phyloP scores from a whole-genome alignment of 1,140 invertebrate species.

The Vollenhovia emeryi region DNA sequence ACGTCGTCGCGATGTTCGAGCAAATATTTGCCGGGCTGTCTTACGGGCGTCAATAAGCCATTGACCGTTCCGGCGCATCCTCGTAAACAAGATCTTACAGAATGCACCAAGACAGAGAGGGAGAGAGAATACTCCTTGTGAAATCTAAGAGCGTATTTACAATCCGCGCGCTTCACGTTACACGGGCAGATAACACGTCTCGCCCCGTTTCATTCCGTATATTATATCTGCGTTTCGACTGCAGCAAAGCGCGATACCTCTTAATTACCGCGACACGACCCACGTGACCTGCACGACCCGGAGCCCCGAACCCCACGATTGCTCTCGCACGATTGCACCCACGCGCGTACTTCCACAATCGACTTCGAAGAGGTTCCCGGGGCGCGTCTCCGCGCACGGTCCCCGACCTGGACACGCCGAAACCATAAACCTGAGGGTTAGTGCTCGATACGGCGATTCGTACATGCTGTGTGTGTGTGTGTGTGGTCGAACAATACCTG shows the following conservation, averaged over 20 bases:
- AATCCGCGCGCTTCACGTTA: constrained; percentile 41
- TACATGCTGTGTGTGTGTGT: too few relatives aligned
- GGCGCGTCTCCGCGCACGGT: background rate
- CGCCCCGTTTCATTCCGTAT: background rate
- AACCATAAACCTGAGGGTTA: constrained; percentile 75
- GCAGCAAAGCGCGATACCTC: constrained; percentile 46
- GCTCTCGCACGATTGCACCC: constrained; percentile 27
- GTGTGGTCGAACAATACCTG: constrained; percentile 78
- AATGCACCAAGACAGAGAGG: constrained; percentile 4
- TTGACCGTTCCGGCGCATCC: constrained; percentile 35
- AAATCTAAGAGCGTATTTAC: constrained; percentile 50
- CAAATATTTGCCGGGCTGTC: constrained; percentile 40
- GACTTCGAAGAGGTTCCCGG: constrained; percentile 24
- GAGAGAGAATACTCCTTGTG: constrained; percentile 8
- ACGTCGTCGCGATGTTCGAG: constrained; percentile 10
- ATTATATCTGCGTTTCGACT: constrained; percentile 54
- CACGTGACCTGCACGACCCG: constrained; percentile 53
- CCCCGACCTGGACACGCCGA: constrained; percentile 63
- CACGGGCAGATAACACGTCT: constrained; percentile 22
- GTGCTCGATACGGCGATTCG: constrained; percentile 56
- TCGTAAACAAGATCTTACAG: constrained; percentile 32
- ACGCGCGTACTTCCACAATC: constrained; percentile 40
- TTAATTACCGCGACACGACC: constrained; percentile 58
- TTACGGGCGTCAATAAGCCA: constrained; percentile 25
- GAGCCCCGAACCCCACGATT: background rate